Evolutionary conservation across 2,888 invertebrate genomes (phyloP), one percentile per base, ranked within the genome.

Genomic region (Phytoseiulus persimilis): DNA sequence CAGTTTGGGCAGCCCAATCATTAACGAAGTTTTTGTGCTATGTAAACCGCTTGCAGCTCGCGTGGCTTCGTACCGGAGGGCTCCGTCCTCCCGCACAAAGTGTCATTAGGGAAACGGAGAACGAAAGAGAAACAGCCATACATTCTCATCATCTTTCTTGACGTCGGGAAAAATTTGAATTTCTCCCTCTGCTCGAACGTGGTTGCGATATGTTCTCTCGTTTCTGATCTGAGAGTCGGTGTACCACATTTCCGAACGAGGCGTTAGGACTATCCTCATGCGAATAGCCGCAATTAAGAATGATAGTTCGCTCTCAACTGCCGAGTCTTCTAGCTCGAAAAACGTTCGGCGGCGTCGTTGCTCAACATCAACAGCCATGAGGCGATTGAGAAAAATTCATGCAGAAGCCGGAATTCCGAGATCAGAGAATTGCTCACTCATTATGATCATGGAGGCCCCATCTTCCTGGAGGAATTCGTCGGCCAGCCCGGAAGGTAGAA

Each of bases 91-190:
- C 65, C 65, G 65, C 65, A 28, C 65, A 65, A 28, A 65, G 65
- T 65, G 65, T 65, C 65, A 65, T 65, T 65, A 65, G 65, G 18
- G 65, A 65, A 23, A 3, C 65, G 18, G 65, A 18, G 28, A 65
- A 3, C 65, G 65, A 28, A 23, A 65, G 65, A 65, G 65, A 65
- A 65, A 65, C 65, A 65, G 65, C 65, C 65, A 65, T 65, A 65
- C 65, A 65, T 65, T 65, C 65, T 65, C 65, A 65, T 65, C 65
- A 65, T 65, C 65, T 65, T 65, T 65, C 65, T 65, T 65, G 65
- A 65, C 65, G 65, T 28, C 11, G 65, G 65, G 65, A 28, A 65
- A 65, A 65, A 14, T 65, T 65, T 6, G 18, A 65, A 14, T 65
- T 65, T 65, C 18, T 65, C 65, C 65, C 65, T 14, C n/a, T n/a